These are phyloP conservation scores for Helarctos malayanus DNA, from an alignment of 2,797 vertebrate genomes.

Conservation along the genomic window DNA sequence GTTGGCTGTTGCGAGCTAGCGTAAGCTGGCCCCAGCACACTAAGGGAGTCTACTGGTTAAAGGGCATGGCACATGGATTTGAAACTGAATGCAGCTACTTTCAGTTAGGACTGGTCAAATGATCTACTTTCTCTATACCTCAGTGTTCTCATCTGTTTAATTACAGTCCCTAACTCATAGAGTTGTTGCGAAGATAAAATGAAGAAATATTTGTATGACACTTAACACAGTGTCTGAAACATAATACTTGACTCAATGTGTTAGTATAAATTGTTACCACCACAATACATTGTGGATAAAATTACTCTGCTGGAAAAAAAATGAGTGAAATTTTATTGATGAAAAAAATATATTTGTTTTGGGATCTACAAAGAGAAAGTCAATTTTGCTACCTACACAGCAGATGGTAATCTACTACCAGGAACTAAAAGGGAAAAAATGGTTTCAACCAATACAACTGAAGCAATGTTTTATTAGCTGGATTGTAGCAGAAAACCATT, in stretches of 20 bases:
- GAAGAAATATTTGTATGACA: background rate
- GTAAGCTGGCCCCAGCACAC: background rate
- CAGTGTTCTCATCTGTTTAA: background rate
- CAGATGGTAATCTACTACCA: background rate
- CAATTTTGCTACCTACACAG: background rate
- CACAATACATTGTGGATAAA: background rate
- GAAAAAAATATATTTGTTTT: slow-evolving; percentile 28
- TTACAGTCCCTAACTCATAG: background rate
- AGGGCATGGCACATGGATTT: background rate
- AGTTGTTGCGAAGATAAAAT: slow-evolving; percentile 16
- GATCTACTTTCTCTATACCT: background rate
- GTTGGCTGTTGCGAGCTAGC: background rate
- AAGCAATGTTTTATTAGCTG: background rate
- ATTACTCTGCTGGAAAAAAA: background rate
- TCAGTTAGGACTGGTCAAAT: background rate
- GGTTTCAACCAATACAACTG: background rate
- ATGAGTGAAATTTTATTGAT: background rate
- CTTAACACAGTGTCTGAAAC: background rate
- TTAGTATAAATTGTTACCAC: background rate
- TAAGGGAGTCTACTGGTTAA: background rate
- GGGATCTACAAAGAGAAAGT: background rate
- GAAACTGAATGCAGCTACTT: background rate
- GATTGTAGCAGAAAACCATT: background rate
- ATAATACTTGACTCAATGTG: background rate
- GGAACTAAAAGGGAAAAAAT: background rate